Evolutionary conservation across 2,888 invertebrate genomes (phyloP), one percentile per base, ranked within the genome.

Genomic region (Andrena praecox): DNA sequence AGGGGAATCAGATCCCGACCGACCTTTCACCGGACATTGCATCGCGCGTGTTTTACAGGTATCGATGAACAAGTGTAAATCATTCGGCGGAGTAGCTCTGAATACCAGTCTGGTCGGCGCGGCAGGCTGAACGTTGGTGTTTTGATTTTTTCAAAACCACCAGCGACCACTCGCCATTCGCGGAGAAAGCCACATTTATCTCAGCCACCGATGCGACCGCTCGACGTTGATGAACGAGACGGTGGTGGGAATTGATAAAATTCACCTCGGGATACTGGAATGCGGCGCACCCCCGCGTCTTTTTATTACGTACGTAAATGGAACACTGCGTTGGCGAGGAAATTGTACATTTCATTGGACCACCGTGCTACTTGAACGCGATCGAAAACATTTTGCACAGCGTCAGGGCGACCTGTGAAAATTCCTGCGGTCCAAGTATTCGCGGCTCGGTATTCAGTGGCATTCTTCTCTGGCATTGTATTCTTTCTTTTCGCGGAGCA

Each of bases 221-320:
- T 63, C 56, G 75, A 82, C 85, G 20, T 85, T 85, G 82, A 87
- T 76, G 64, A 70, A 82, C 75, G 86, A 84, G 77, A 60, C 72
- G 72, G 66, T 64, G 79, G 85, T 75, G 64, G 79, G 42, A 69
- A 86, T 85, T 80, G 66, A 33, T 33, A 24, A 78, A 78, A 52
- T 29, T 78, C 42, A 16, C 59, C 62, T n/a, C 20, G 10, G 31
- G 54, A 76, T 33, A 31, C 0, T 16, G n/a, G 12, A 10, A 42
- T n/a, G 29, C n/a, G 33, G 8, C 20, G 59, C 16, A 33, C 24
- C 31, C 3, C 12, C 6, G 0, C 7, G 31, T 16, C 16, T 10
- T 20, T 24, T n/a, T 20, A 54, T 54, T 24, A 20, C 54, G 20
- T 54, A 42, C 42, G 42, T 5, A 42, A 42, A 42, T 42, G 16